A percentile compares a stretch with the other conserved stretches of the same genome.
phyloP scores from a whole-genome alignment of 2,888 invertebrate species.

The Glomeris marginata region DNA sequence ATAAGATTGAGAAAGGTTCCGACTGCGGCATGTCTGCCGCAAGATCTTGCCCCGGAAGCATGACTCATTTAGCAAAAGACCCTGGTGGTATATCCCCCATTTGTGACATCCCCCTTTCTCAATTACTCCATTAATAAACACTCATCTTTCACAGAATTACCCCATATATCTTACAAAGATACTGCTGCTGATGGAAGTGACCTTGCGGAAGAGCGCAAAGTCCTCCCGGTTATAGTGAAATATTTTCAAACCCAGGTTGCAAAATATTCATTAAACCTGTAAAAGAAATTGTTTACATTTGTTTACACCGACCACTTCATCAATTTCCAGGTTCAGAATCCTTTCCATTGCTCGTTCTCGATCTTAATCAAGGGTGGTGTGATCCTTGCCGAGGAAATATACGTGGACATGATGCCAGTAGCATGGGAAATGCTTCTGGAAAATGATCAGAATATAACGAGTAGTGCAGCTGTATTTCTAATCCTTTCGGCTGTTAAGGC shows the following conservation, averaged over 20 bases:
- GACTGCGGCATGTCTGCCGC: constrained; percentile 11
- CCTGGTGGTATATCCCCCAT: constrained; percentile 9
- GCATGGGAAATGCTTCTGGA: constrained; percentile 93
- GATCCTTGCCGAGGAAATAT: constrained; percentile 71
- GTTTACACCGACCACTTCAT: too few relatives aligned
- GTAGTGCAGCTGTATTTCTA: constrained; percentile 60
- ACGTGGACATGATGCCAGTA: constrained; percentile 72
- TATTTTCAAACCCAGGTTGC: constrained; percentile 55
- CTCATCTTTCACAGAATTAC: not conserved
- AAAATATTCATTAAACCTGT: constrained; percentile 6
- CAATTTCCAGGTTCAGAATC: constrained; percentile 52
- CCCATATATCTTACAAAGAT: not conserved
- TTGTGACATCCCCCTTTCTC: too few relatives aligned
- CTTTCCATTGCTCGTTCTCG: constrained; percentile 79
- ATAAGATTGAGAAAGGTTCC: constrained; percentile 15
- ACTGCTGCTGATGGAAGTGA: constrained; percentile 20
- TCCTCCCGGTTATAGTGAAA: constrained; percentile 54
- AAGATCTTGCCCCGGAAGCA: constrained; percentile 15
- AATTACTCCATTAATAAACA: too few relatives aligned
- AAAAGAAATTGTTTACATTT: constrained; percentile 2
- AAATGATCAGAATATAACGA: constrained; percentile 47
- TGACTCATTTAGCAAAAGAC: constrained; percentile 15
- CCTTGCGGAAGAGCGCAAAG: constrained; percentile 34
- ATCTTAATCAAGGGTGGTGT: constrained; percentile 78
- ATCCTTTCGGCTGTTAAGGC: constrained; percentile 85